These are phyloP conservation scores for Timandra comae DNA, from an alignment of 2,888 invertebrate species.

Conservation along the genomic window DNA sequence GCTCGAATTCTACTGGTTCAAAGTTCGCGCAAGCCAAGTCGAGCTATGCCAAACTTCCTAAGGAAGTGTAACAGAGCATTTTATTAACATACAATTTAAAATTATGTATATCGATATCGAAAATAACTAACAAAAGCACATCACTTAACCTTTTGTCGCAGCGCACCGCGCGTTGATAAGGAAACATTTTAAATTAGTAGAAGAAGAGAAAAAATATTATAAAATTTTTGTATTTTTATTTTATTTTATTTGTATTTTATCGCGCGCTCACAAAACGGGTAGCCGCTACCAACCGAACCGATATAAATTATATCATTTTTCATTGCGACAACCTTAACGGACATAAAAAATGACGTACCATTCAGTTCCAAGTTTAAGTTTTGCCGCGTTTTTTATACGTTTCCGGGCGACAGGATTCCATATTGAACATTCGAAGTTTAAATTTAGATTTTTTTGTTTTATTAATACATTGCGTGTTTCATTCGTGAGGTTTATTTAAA, in stretches of 20 bases:
- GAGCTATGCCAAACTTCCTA: no score
- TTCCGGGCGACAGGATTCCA: conserved; percentile 73
- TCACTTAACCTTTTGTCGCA: conserved; percentile 62
- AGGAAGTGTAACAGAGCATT: no score
- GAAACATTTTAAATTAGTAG: conserved; percentile 77
- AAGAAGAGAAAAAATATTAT: conserved; percentile 65
- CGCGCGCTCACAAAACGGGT: conserved; percentile 70
- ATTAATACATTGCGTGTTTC: no score
- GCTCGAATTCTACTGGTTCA: no score
- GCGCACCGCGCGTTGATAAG: conserved; percentile 73
- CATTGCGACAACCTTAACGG: conserved; percentile 73
- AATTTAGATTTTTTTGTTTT: conserved; percentile 27
- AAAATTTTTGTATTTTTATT: conserved; percentile 55
- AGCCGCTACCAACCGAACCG: conserved; percentile 66
- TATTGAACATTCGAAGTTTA: conserved; percentile 37
- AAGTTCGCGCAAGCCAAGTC: no score
- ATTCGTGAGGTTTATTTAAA: no score
- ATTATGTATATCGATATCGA: conserved; percentile 32
- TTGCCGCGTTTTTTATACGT: conserved; percentile 74
- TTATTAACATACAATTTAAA: no score
- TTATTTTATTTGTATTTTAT: conserved; percentile 72
- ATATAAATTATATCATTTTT: conserved; percentile 78
- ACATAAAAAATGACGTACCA: conserved; percentile 74
- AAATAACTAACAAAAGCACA: conserved; percentile 24
- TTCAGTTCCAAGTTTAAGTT: conserved; percentile 70